Evolutionary conservation across 2,113 vertebrate genomes (phyloP).

Genomic region (Barbus barbus): DNA sequence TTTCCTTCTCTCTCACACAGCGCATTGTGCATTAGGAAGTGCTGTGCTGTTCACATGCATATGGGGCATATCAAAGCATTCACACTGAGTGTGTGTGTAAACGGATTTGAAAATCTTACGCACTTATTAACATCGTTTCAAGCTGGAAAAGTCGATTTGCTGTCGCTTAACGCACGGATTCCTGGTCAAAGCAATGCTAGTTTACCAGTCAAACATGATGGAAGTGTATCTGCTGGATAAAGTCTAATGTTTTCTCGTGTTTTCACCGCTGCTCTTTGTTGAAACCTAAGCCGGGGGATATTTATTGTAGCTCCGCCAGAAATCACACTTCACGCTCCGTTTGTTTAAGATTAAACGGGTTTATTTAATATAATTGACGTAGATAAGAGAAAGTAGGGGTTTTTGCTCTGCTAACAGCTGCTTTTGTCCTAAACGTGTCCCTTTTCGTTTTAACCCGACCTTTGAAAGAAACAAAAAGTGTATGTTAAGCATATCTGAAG

Average conservation of each 20-base stretch:
- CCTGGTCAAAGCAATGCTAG: not conserved
- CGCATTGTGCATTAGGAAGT: conserved; percentile 69
- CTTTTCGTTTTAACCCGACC: not conserved
- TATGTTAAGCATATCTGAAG: not conserved
- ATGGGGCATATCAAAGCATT: conserved; percentile 30
- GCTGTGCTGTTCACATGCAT: conserved; percentile 27
- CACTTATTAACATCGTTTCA: conserved; percentile 13
- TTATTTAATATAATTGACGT: not conserved
- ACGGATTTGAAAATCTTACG: conserved; percentile 29
- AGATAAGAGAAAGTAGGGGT: not conserved
- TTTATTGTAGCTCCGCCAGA: not conserved
- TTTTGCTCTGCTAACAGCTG: conserved; percentile 25
- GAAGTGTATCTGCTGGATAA: not conserved
- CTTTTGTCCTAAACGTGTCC: conserved; percentile 3
- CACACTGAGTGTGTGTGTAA: conserved; percentile 25
- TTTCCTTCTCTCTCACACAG: conserved; percentile 59
- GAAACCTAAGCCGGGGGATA: not conserved
- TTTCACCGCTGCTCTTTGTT: conserved; percentile 38
- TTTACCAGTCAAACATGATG: conserved; percentile 13
- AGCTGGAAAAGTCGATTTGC: conserved; percentile 29
- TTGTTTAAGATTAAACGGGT: not conserved
- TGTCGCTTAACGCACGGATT: not conserved
- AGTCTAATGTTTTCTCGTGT: conserved; percentile 18
- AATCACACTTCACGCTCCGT: not conserved
- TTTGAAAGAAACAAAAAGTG: not conserved